These are phyloP conservation scores for Amyelois transitella DNA, from an alignment of 1,140 invertebrate genomes.

Conservation along the genomic window DNA sequence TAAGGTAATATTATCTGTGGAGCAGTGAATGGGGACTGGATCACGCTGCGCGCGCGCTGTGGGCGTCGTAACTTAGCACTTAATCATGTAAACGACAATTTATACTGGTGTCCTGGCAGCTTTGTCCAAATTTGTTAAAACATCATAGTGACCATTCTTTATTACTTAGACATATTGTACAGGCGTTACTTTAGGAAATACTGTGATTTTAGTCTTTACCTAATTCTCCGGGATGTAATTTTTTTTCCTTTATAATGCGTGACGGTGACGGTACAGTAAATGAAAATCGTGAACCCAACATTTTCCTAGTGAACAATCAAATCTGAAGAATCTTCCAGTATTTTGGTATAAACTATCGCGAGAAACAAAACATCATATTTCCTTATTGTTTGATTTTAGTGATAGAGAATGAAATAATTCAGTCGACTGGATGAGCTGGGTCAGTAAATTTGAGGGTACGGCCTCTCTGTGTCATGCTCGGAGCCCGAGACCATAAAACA, in stretches of 20 bases:
- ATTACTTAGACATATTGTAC: no score
- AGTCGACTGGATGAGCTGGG: conserved; percentile 37
- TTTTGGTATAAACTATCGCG: neutral
- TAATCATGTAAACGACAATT: conserved; percentile 67
- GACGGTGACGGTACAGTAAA: no score
- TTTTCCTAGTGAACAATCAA: no score
- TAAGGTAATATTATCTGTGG: conserved; percentile 61
- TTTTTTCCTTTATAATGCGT: no score
- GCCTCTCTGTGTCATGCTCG: conserved; percentile 24
- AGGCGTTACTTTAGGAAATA: no score
- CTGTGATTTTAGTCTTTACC: no score
- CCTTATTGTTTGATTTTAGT: conserved; percentile 5
- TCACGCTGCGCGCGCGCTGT: conserved; percentile 54
- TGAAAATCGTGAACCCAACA: no score
- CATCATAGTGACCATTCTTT: no score
- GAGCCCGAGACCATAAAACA: neutral
- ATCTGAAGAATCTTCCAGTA: no score
- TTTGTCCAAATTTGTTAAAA: neutral
- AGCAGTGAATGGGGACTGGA: conserved; percentile 50
- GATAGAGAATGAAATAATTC: conserved; percentile 47
- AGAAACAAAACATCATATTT: neutral
- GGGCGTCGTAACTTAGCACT: conserved; percentile 66
- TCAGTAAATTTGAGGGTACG: conserved; percentile 45
- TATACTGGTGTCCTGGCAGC: conserved; percentile 30
- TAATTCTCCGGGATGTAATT: no score